phyloP scores from a whole-genome alignment of 2,113 vertebrate genomes.

The Heliornis fulica region DNA sequence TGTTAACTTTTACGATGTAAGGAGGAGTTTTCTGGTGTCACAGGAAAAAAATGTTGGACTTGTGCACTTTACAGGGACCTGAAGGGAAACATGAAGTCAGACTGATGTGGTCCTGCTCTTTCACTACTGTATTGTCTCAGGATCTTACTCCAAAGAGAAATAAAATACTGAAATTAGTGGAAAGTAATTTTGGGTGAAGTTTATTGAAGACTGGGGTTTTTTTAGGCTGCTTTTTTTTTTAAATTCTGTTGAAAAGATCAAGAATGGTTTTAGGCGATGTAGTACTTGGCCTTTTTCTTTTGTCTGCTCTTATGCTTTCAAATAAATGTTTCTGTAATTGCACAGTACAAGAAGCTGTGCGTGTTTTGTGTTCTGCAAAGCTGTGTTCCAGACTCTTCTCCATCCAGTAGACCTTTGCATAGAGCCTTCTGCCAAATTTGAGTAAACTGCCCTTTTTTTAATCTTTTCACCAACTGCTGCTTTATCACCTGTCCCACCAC shows the following conservation, averaged over 20 bases:
- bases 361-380: neutral
- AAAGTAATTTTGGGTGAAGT: neutral
- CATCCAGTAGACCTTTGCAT: neutral
- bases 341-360: neutral
- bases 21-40: neutral
- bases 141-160: neutral
- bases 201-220: neutral
- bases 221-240: neutral
- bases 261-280: neutral
- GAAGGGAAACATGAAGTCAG: neutral
- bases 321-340: neutral
- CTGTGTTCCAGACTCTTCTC: neutral
- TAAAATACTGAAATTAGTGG: neutral
- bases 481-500: neutral
- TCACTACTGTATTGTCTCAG: neutral
- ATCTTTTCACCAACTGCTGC: neutral
- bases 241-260: neutral
- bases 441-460: neutral
- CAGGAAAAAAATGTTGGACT: neutral
- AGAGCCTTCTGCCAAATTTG: neutral
- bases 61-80: accelerated
- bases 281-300: neutral
- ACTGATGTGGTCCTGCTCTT: neutral
- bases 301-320: neutral
- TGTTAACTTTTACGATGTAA: neutral